phyloP scores from a whole-genome alignment of 2,797 vertebrate genomes.

The Dendrocincla fuliginosa region DNA sequence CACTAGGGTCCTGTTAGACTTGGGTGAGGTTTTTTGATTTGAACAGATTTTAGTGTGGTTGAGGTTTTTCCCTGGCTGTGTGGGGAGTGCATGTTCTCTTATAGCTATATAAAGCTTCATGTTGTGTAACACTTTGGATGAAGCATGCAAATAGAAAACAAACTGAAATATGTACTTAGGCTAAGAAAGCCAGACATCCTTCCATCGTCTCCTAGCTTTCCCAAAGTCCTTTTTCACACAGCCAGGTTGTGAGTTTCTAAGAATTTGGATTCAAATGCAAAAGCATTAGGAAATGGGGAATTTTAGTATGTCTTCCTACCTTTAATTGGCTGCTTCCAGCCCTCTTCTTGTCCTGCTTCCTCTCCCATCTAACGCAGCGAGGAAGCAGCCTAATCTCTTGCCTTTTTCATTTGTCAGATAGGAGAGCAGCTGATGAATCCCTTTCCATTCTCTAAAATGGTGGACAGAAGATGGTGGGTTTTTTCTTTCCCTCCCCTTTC shows the following conservation, averaged over 20 bases:
- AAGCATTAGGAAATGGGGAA: not conserved
- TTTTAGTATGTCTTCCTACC: conserved; percentile 44
- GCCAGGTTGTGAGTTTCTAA: not conserved
- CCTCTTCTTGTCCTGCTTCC: conserved; percentile 17
- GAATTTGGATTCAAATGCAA: not conserved
- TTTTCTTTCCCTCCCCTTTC: conserved; percentile 1
- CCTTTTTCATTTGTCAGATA: conserved; percentile 11
- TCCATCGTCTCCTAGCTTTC: not conserved
- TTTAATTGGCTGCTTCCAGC: conserved; percentile 30
- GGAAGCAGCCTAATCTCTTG: not conserved
- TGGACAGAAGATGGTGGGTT: not conserved
- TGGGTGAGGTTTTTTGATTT: not conserved
- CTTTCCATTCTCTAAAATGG: conserved; percentile 37
- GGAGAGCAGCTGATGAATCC: not conserved
- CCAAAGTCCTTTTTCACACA: not conserved
- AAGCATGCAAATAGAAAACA: conserved; percentile 9
- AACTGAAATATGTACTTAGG: conserved; percentile 3
- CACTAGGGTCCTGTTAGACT: not conserved
- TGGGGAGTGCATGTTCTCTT: not conserved
- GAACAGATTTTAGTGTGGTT: not conserved
- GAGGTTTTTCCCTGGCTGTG: not conserved
- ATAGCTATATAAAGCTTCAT: not conserved
- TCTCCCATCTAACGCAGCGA: not conserved
- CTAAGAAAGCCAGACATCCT: not conserved
- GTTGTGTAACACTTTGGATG: conserved; percentile 37